Conservation (phyloP, 2,113 vertebrate genomes). For the Pygoscelis adeliae region DNA sequence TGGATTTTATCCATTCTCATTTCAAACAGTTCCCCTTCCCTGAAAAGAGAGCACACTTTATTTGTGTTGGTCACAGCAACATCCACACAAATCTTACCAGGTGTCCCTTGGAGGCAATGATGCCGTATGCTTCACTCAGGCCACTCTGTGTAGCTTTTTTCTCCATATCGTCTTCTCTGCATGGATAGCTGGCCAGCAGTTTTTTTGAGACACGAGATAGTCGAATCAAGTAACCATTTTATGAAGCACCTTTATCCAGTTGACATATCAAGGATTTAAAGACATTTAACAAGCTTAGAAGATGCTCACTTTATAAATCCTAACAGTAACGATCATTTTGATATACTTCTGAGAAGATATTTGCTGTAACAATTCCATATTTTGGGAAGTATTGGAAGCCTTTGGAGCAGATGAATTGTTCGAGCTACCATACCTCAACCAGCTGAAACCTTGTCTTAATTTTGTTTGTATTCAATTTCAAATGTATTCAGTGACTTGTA, state of each 20-base stretch:
- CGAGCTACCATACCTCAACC: not conserved
- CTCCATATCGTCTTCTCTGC: not conserved
- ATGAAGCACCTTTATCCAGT: not conserved
- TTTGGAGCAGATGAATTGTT: not conserved
- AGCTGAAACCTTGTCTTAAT: not conserved
- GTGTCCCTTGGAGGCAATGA: not conserved
- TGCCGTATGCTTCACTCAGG: not conserved
- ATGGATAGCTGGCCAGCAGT: not conserved
- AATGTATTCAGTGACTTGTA: not conserved
- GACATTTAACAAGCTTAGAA: not conserved
- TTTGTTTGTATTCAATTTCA: slow-evolving; percentile 20
- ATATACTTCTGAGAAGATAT: not conserved
- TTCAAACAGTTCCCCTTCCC: accelerated
- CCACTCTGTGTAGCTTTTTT: not conserved
- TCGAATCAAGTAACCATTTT: not conserved
- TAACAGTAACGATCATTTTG: not conserved
- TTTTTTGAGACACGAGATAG: not conserved
- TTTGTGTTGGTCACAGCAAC: not conserved
- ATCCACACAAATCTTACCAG: not conserved
- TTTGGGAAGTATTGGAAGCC: not conserved
- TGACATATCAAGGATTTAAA: not conserved
- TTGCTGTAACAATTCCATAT: not conserved
- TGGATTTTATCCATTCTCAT: not conserved
- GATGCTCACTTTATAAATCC: not conserved
- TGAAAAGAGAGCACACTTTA: not conserved